Evolutionary conservation across 2,797 vertebrate genomes (phyloP).

Genomic region (Leptatherina wallacei): DNA sequence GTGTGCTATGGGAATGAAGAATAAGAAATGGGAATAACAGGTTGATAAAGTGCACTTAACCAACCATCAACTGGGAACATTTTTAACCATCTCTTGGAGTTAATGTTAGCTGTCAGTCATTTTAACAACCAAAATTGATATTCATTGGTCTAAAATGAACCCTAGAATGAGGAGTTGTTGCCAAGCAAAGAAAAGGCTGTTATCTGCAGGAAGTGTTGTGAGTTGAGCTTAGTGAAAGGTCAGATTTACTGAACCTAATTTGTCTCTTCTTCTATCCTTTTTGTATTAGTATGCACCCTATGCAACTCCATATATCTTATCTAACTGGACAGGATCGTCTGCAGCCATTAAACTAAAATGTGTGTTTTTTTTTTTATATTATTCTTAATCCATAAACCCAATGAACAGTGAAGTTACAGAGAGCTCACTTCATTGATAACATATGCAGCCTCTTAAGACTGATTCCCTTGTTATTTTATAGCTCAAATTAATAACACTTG

Average conservation of each 20-base stretch:
- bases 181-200: constrained; percentile 1
- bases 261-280: constrained; percentile 4
- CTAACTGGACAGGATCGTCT: not conserved
- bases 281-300: not conserved
- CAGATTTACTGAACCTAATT: constrained; percentile 13
- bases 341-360: not conserved
- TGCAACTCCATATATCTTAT: not conserved
- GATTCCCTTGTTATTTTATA: not conserved
- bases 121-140: not conserved
- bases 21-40: not conserved
- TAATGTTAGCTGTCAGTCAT: not conserved
- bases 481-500: not conserved
- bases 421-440: not conserved
- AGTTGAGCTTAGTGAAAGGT: constrained; percentile 1
- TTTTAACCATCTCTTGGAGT: not conserved
- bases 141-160: not conserved
- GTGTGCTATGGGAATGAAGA: not conserved
- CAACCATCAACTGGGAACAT: not conserved
- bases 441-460: not conserved
- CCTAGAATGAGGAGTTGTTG: not conserved
- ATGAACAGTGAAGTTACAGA: not conserved
- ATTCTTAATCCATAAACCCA: not conserved
- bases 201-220: not conserved
- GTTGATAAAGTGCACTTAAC: not conserved
- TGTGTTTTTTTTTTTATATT: not conserved